A percentile compares a stretch with the other conserved stretches of the same genome.
These are phyloP conservation scores for Antechinus stuartii DNA, from an alignment of 2,113 vertebrate genomes.

Conservation along the genomic window DNA sequence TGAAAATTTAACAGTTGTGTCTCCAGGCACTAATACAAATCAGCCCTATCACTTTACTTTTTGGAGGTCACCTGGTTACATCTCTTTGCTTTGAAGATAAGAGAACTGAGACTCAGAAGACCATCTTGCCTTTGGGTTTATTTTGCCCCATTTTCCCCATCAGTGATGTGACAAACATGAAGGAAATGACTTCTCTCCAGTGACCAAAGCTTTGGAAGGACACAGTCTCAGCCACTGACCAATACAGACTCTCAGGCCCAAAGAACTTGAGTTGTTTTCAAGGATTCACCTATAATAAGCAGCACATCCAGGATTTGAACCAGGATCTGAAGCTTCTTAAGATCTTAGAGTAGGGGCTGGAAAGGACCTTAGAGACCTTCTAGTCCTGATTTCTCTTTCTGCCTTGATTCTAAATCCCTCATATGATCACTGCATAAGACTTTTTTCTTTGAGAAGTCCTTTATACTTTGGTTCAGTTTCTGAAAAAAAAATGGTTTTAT, in stretches of 20 bases:
- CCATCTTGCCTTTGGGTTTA: constrained; percentile 74
- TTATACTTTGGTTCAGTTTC: not conserved
- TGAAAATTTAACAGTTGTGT: not conserved
- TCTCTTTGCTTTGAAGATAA: not conserved
- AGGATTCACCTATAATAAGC: not conserved
- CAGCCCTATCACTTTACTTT: not conserved
- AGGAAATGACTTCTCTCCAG: not conserved
- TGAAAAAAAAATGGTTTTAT: not conserved
- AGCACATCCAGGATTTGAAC: not conserved
- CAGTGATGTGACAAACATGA: constrained; percentile 51
- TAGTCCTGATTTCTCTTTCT: not conserved
- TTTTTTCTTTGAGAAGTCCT: not conserved
- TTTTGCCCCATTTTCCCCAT: constrained; percentile 57
- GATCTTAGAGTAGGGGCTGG: not conserved
- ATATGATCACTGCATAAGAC: not conserved
- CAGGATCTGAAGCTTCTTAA: not conserved
- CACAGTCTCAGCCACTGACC: not conserved
- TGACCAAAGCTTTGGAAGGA: not conserved
- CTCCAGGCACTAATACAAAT: not conserved
- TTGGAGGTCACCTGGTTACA: not conserved
- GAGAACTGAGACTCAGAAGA: not conserved
- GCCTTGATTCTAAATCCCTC: not conserved
- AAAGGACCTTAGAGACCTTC: not conserved
- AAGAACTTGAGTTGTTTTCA: not conserved
- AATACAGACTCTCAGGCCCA: not conserved